phyloP scores from a whole-genome alignment of 2,113 vertebrate genomes.

The Urocitellus parryii region DNA sequence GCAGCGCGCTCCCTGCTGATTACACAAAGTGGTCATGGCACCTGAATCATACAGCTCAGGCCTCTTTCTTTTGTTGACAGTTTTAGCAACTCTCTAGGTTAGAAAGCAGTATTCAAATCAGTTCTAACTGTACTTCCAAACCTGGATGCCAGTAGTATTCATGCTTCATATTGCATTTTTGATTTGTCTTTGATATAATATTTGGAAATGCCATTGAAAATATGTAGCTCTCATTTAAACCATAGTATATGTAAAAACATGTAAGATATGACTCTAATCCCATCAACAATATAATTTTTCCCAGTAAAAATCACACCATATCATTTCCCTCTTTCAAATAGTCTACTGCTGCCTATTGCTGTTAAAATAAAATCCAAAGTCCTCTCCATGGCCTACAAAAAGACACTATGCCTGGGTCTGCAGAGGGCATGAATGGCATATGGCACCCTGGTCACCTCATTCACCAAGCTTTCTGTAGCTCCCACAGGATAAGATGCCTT shows the following conservation, averaged over 20 bases:
- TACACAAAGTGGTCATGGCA: constrained; percentile 35
- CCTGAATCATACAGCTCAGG: constrained; percentile 61
- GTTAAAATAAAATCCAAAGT: not conserved
- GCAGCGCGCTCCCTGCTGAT: not conserved
- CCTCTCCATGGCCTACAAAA: fast-evolving
- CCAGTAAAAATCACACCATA: not conserved
- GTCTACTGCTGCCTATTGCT: not conserved
- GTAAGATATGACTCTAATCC: not conserved
- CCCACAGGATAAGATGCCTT: not conserved
- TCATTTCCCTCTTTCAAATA: not conserved
- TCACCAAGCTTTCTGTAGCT: fast-evolving
- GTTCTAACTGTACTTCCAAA: not conserved
- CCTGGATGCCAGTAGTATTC: not conserved
- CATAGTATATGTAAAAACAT: not conserved
- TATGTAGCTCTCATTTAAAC: not conserved
- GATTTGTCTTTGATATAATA: not conserved
- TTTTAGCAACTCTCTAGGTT: not conserved
- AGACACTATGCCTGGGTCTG: fast-evolving
- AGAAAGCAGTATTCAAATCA: not conserved
- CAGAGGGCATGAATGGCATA: too few relatives aligned
- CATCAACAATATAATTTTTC: not conserved
- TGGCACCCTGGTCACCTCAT: fast-evolving
- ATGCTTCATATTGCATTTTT: not conserved
- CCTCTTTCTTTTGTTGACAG: not conserved
- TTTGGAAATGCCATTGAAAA: not conserved